Evolutionary conservation across 2,888 invertebrate genomes (phyloP).

Genomic region (Cecidostiba fungosa): DNA sequence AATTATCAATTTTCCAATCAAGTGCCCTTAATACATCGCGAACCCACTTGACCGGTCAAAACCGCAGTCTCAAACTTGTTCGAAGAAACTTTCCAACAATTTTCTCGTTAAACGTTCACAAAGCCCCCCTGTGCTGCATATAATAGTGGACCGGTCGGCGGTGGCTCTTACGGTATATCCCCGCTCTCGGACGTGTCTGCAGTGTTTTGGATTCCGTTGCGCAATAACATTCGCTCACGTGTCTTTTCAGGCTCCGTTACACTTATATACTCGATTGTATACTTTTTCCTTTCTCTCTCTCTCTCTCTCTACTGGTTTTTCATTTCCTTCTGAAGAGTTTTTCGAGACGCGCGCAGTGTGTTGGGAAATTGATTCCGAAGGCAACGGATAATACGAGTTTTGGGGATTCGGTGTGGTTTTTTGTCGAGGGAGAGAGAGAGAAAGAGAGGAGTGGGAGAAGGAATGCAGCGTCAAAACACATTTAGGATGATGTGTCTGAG

Average conservation of each 20-base stretch:
- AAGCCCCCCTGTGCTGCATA: conserved; percentile 18
- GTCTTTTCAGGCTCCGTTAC: conserved; percentile 25
- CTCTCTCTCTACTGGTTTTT: background rate
- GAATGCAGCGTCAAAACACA: conserved; percentile 15
- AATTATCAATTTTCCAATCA: background rate
- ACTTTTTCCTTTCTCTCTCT: background rate
- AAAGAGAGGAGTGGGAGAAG: background rate
- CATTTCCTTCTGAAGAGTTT: background rate
- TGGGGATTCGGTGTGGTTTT: background rate
- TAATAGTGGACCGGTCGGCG: conserved; percentile 48
- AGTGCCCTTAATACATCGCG: background rate
- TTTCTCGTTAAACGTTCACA: background rate
- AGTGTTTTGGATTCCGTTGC: conserved; percentile 51
- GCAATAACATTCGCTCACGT: conserved; percentile 53
- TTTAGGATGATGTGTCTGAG: conserved; percentile 10
- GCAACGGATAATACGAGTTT: conserved; percentile 25
- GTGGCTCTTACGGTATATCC: conserved; percentile 34
- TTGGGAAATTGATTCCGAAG: conserved; percentile 26
- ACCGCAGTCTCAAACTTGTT: background rate
- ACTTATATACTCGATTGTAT: background rate
- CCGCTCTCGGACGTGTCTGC: conserved; percentile 23
- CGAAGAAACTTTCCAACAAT: background rate
- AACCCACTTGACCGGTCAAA: background rate
- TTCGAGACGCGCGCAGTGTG: background rate
- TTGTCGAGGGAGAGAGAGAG: background rate